A percentile compares a stretch with the other conserved stretches of the same genome.
Evolutionary conservation across 2,113 vertebrate genomes (phyloP).

Genomic region (Corythoichthys haematopterus): DNA sequence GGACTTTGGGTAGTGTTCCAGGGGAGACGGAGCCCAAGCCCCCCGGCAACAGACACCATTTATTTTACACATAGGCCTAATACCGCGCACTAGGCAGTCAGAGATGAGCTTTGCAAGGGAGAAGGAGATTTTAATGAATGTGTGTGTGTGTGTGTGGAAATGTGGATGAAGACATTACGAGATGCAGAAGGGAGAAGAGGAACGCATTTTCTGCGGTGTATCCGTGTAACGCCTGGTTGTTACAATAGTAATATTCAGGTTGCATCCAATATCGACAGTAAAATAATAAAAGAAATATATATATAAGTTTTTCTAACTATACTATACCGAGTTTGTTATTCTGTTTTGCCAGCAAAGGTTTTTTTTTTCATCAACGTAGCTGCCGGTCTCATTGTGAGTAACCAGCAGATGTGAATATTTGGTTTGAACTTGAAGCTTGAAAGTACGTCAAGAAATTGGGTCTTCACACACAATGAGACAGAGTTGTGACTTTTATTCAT

Average conservation of each 20-base stretch:
- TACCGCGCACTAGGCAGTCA: slow-evolving; percentile 92
- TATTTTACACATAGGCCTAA: slow-evolving; percentile 98
- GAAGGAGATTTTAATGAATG: slow-evolving; percentile 63
- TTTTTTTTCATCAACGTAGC: no score
- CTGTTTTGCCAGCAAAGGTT: no score
- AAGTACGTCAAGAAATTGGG: no score
- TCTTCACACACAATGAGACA: no score
- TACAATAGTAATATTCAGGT: slow-evolving; percentile 30
- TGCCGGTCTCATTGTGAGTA: no score
- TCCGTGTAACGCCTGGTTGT: slow-evolving; percentile 42
- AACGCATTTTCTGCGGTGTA: slow-evolving; percentile 20
- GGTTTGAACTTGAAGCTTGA: no score
- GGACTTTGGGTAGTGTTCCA: slow-evolving; percentile 94
- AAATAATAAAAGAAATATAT: no score
- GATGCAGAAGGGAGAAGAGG: slow-evolving; percentile 52
- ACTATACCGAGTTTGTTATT: no score
- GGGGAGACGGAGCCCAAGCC: slow-evolving; percentile 83
- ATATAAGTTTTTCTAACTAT: no score
- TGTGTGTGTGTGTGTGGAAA: slow-evolving; percentile 40
- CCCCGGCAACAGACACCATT: slow-evolving; percentile 99
- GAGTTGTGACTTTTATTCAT: no score
- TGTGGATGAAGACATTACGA: slow-evolving; percentile 60
- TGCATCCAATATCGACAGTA: slow-evolving; percentile 34
- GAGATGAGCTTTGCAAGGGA: slow-evolving; percentile 75
- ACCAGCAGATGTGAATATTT: no score